phyloP scores from a whole-genome alignment of 2,888 invertebrate genomes.

The Nysson spinosus region DNA sequence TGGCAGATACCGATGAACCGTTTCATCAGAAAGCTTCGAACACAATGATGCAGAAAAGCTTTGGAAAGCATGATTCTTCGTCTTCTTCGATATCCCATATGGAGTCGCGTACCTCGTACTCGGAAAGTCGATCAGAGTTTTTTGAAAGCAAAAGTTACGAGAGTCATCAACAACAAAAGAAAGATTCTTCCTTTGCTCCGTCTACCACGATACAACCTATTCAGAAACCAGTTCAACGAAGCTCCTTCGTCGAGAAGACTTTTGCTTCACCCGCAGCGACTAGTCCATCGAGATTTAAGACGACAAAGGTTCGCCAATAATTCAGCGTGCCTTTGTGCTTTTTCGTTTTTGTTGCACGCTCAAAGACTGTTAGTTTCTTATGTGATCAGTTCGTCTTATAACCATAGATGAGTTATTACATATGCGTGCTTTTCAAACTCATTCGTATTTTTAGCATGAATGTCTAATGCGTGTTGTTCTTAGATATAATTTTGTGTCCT shows the following conservation, averaged over 20 bases:
- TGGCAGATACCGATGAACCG: slow-evolving; percentile 85
- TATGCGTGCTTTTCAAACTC: no score
- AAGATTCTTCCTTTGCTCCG: slow-evolving; percentile 38
- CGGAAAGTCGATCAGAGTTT: slow-evolving; percentile 69
- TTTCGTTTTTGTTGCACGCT: slow-evolving; percentile 1
- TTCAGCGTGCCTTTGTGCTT: slow-evolving; percentile 23
- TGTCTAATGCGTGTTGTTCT: no score
- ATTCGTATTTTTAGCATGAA: no score
- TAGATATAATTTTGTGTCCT: no score
- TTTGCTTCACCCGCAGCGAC: slow-evolving; percentile 55
- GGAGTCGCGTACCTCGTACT: slow-evolving; percentile 68
- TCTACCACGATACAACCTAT: slow-evolving; percentile 17
- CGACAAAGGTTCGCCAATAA: slow-evolving; percentile 71
- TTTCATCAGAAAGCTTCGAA: slow-evolving; percentile 67
- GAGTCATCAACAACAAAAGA: slow-evolving; percentile 63
- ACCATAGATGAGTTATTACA: no score
- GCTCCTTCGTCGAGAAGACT: slow-evolving; percentile 69
- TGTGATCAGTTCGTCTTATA: no score
- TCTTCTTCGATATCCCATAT: slow-evolving; percentile 59
- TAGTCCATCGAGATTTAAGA: slow-evolving; percentile 64
- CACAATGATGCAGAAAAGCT: slow-evolving; percentile 56
- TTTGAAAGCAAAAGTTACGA: slow-evolving; percentile 70
- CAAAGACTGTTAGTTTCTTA: no score
- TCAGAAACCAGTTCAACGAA: slow-evolving; percentile 62
- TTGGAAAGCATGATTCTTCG: slow-evolving; percentile 66